Conservation (phyloP, 2,888 invertebrate species). For the Allygus modestus region DNA sequence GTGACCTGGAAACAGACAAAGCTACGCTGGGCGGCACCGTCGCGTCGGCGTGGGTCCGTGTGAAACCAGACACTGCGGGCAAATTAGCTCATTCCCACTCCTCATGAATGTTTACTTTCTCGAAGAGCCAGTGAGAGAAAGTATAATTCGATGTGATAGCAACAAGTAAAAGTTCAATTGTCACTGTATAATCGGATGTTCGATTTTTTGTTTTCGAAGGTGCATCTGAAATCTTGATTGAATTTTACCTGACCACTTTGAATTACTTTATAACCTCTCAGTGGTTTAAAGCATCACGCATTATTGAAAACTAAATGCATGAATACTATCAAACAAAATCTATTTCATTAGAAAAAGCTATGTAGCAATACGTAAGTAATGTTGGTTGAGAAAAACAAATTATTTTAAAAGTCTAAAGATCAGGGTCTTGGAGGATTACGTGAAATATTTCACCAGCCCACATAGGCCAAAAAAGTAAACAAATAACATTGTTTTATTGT, state of each 20-base stretch:
- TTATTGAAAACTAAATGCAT: too few relatives aligned
- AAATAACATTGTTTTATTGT: too few relatives aligned
- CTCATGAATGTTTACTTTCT: constrained; percentile 38
- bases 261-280: background rate
- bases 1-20: constrained; percentile 41
- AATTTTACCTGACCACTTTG: background rate
- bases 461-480: too few relatives aligned
- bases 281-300: too few relatives aligned
- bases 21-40: background rate
- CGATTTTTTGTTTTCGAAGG: background rate
- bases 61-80: constrained; percentile 35
- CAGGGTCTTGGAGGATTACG: too few relatives aligned
- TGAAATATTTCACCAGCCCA: too few relatives aligned
- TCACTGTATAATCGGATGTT: background rate
- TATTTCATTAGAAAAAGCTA: too few relatives aligned
- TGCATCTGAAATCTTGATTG: background rate
- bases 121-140: background rate
- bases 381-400: too few relatives aligned
- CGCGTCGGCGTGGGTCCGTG: background rate
- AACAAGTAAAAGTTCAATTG: constrained; percentile 23
- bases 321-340: too few relatives aligned
- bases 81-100: constrained; percentile 21
- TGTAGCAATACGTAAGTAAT: too few relatives aligned
- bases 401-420: too few relatives aligned
- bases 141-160: constrained; percentile 21